Evolutionary conservation across 2,113 vertebrate species (phyloP).

Genomic region (Pituophis catenifer): DNA sequence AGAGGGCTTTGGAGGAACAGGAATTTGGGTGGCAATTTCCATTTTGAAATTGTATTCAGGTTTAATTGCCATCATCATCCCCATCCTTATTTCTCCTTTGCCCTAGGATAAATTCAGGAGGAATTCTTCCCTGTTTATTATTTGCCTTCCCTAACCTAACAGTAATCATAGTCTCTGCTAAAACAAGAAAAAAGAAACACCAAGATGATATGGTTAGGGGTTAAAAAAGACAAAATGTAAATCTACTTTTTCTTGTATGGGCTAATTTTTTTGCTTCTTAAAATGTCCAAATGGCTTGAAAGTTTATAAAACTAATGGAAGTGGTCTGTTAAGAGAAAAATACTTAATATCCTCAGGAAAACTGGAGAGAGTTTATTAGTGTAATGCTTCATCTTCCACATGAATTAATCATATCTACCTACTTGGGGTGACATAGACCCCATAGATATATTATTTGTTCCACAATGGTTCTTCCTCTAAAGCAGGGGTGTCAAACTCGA

Average conservation of each 20-base stretch:
- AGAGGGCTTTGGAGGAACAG: too few relatives aligned
- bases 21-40: not conserved
- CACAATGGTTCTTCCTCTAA: not conserved
- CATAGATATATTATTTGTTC: not conserved
- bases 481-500: too few relatives aligned
- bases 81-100: not conserved
- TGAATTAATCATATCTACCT: not conserved
- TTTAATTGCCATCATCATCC: not conserved
- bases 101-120: too few relatives aligned
- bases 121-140: not conserved
- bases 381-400: not conserved
- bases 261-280: not conserved
- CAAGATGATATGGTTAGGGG: too few relatives aligned
- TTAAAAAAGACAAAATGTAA: not conserved
- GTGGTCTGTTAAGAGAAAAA: not conserved
- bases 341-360: not conserved
- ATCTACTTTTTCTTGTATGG: not conserved
- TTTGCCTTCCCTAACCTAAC: not conserved
- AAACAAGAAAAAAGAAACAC: not conserved
- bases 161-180: not conserved
- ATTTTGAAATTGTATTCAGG: not conserved
- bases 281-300: not conserved
- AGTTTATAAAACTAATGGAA: not conserved
- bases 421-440: not conserved
- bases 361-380: not conserved